phyloP scores from a whole-genome alignment of 2,888 invertebrate species.

The Megastigmus dorsalis region DNA sequence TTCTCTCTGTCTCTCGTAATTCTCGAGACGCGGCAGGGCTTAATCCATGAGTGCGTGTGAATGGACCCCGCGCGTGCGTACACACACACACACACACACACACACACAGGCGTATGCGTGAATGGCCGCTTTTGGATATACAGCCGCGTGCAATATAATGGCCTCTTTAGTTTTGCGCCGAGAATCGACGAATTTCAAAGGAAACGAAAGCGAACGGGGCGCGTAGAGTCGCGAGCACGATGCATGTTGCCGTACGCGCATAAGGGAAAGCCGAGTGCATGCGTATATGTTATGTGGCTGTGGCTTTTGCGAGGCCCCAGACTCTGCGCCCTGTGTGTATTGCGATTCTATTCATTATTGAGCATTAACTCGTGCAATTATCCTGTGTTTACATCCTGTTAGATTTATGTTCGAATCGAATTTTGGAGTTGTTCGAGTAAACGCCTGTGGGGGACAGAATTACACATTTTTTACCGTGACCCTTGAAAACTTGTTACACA shows the following conservation, averaged over 20 bases:
- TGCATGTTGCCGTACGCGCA: background rate
- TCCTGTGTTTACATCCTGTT: no score
- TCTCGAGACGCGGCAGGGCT: no score
- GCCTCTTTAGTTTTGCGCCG: conserved; percentile 26
- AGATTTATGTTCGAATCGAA: no score
- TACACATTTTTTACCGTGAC: no score
- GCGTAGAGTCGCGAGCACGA: background rate
- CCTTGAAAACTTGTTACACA: no score
- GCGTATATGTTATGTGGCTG: no score
- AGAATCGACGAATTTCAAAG: conserved; percentile 61
- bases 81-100: conserved; percentile 1
- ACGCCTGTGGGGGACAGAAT: no score
- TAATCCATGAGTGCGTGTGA: no score
- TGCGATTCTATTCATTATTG: conserved; percentile 2
- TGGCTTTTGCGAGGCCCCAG: no score
- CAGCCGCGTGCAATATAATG: conserved; percentile 21
- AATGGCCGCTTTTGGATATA: conserved; percentile 15
- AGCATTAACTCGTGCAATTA: conserved; percentile 5
- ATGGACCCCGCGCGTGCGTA: background rate
- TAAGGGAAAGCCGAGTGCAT: no score
- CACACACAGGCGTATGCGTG: conserved; percentile 8
- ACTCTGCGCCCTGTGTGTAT: background rate
- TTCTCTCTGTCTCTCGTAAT: no score
- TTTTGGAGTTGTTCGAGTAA: no score
- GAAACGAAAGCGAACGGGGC: background rate